phyloP scores from a whole-genome alignment of 2,113 vertebrate species.

The Pelmatolapia mariae region DNA sequence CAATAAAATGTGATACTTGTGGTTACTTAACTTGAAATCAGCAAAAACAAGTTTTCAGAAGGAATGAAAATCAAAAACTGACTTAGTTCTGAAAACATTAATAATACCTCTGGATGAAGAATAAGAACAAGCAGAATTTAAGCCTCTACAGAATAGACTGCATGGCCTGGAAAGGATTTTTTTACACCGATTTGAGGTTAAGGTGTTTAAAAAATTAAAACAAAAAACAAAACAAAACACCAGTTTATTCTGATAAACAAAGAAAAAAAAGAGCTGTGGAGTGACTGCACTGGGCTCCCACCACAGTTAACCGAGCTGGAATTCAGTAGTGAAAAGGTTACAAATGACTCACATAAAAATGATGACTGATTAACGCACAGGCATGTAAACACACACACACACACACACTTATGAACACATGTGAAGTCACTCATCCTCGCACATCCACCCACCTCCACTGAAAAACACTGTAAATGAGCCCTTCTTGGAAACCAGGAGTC shows the following conservation, averaged over 20 bases:
- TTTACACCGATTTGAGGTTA: neutral
- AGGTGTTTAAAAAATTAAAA: neutral
- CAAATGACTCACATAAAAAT: slow-evolving; percentile 38
- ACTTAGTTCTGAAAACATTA: neutral
- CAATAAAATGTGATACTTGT: neutral
- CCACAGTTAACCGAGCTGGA: neutral
- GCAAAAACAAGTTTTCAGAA: neutral
- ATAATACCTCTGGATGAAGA: neutral
- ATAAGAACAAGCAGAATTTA: neutral
- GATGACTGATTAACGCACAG: neutral
- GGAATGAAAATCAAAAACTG: neutral
- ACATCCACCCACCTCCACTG: neutral
- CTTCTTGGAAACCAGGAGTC: slow-evolving; percentile 1
- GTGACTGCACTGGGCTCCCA: neutral
- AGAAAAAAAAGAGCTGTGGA: neutral
- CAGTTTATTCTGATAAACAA: neutral
- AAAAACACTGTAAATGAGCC: neutral
- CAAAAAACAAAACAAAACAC: neutral
- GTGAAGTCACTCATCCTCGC: neutral
- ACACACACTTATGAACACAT: too few relatives aligned
- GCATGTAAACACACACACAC: neutral
- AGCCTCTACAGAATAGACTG: neutral
- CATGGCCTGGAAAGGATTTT: neutral
- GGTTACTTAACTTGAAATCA: neutral
- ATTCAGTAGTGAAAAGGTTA: slow-evolving; percentile 28